A percentile compares a stretch with the other conserved stretches of the same genome.
Conservation (phyloP, 2,797 vertebrate species). For the Chiloscyllium punctatum region DNA sequence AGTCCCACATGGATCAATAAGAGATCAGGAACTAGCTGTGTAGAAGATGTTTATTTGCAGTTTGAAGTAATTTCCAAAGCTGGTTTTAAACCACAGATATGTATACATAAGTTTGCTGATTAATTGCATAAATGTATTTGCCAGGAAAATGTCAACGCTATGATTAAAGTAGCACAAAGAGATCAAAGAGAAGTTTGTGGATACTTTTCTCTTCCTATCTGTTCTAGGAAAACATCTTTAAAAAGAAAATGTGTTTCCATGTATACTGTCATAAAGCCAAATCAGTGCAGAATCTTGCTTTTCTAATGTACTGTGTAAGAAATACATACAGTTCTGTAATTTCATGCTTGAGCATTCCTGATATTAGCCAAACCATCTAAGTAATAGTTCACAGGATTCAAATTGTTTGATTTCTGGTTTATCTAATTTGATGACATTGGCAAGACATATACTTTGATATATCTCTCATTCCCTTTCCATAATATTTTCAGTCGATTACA, state of each 20-base stretch:
- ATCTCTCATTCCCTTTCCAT: background rate
- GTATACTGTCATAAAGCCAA: no score
- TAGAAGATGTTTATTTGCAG: background rate
- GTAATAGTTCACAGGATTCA: background rate
- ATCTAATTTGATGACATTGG: background rate
- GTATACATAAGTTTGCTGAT: background rate
- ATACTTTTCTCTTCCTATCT: background rate
- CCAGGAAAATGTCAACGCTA: background rate
- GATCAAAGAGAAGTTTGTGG: background rate
- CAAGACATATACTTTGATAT: background rate
- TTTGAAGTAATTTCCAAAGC: background rate
- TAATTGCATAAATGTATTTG: background rate
- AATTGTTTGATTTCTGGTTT: background rate
- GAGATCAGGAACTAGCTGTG: background rate
- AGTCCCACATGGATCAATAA: background rate
- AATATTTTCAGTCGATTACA: background rate
- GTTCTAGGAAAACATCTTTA: background rate
- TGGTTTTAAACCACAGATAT: background rate
- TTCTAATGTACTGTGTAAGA: background rate
- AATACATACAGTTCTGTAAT: background rate
- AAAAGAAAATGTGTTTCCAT: background rate
- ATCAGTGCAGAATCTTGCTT: background rate
- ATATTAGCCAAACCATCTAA: background rate
- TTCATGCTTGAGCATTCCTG: background rate
- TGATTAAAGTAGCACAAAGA: background rate